Evolutionary conservation across 2,888 invertebrate species (phyloP).

Genomic region (Aromia moschata): DNA sequence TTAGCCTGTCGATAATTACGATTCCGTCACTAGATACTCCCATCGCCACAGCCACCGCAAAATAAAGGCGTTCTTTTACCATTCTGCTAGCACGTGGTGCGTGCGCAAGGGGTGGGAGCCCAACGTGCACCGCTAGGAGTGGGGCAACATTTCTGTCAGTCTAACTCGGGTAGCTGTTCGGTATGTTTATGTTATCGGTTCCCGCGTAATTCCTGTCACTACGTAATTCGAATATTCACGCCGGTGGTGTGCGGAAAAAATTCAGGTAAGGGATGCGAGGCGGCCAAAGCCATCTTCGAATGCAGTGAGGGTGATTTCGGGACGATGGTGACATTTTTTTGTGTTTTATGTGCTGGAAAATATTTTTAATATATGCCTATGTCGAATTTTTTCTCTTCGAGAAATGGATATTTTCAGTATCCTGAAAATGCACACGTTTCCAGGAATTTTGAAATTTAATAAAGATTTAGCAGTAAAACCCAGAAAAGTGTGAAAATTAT

Average conservation of each 20-base stretch:
- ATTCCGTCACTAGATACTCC: conserved; percentile 38
- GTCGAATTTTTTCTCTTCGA: too few relatives aligned
- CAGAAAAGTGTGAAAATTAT: too few relatives aligned
- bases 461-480: too few relatives aligned
- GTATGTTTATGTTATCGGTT: conserved; percentile 43
- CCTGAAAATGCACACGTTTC: too few relatives aligned
- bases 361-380: too few relatives aligned
- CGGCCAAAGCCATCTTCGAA: too few relatives aligned
- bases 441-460: too few relatives aligned
- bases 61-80: conserved; percentile 42
- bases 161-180: conserved; percentile 49
- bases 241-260: conserved; percentile 20
- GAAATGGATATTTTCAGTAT: too few relatives aligned
- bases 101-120: conserved; percentile 56
- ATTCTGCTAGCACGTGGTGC: conserved; percentile 59
- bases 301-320: too few relatives aligned
- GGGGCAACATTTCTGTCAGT: conserved; percentile 56
- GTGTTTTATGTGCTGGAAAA: too few relatives aligned
- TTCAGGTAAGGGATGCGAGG: conserved; percentile 10
- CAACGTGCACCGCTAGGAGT: conserved; percentile 53
- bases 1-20: conserved; percentile 29
- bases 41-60: conserved; percentile 39
- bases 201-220: conserved; percentile 36
- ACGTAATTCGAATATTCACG: conserved; percentile 21
- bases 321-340: too few relatives aligned